phyloP scores from a whole-genome alignment of 2,113 vertebrate genomes.

The Thamnaconus septentrionalis region DNA sequence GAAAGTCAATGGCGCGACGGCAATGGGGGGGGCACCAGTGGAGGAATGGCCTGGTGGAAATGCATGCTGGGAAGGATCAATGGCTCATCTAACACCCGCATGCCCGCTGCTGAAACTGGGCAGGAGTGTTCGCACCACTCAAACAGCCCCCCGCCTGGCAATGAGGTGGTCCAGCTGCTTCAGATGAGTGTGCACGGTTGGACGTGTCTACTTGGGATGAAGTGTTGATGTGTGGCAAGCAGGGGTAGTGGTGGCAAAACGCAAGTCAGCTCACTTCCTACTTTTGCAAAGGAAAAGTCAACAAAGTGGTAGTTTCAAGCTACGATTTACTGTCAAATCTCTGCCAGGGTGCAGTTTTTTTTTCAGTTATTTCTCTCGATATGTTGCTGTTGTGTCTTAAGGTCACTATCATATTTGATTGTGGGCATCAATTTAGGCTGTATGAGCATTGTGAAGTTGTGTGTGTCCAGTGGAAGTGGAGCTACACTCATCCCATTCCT shows the following conservation, averaged over 20 bases:
- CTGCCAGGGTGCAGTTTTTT: too few relatives aligned
- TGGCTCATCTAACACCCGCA: slow-evolving; percentile 71
- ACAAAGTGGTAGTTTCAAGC: too few relatives aligned
- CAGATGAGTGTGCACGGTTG: slow-evolving; percentile 51
- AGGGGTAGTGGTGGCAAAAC: background rate
- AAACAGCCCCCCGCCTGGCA: slow-evolving; percentile 48
- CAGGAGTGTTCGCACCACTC: slow-evolving; percentile 45
- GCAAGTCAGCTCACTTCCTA: too few relatives aligned
- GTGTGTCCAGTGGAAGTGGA: too few relatives aligned
- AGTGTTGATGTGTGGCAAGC: slow-evolving; percentile 29
- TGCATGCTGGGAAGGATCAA: slow-evolving; percentile 69
- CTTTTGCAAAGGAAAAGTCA: too few relatives aligned
- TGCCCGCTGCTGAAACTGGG: slow-evolving; percentile 53
- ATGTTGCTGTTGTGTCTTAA: too few relatives aligned
- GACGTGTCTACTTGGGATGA: slow-evolving; percentile 41
- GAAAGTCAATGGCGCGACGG: slow-evolving; percentile 82
- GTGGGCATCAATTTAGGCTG: too few relatives aligned
- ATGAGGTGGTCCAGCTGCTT: slow-evolving; percentile 63
- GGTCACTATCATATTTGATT: too few relatives aligned
- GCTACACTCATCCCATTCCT: too few relatives aligned
- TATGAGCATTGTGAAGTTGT: too few relatives aligned
- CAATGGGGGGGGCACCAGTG: slow-evolving; percentile 1
- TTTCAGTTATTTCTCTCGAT: too few relatives aligned
- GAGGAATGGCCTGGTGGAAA: slow-evolving; percentile 53
- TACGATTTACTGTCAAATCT: too few relatives aligned